Conservation (phyloP, 2,797 vertebrate species). For the Uromys caudimaculatus region DNA sequence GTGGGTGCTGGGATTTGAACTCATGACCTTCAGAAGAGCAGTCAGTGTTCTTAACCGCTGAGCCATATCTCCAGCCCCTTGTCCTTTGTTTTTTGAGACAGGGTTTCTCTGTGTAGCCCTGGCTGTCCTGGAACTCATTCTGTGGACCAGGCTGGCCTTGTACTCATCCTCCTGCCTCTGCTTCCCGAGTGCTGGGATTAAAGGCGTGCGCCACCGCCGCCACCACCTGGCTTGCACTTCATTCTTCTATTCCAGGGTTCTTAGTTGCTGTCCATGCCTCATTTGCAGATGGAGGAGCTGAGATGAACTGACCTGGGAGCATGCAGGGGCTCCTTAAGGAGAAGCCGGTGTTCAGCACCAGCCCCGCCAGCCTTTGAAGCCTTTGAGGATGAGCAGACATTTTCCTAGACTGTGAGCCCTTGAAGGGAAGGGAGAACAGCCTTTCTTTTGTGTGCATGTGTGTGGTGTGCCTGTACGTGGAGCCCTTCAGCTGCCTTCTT, state of each 20-base stretch:
- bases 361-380: background rate
- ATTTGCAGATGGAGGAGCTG: constrained; percentile 18
- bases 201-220: accelerated
- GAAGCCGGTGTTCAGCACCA: background rate
- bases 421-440: background rate
- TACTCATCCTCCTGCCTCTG: background rate
- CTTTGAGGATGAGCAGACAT: background rate
- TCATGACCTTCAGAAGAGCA: no score
- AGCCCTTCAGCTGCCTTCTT: background rate
- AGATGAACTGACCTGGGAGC: background rate
- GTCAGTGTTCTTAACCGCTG: no score
- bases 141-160: background rate
- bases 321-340: no score
- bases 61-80: no score
- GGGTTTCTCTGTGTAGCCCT: background rate
- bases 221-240: background rate
- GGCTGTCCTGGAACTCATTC: background rate
- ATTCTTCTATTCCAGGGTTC: background rate
- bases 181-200: background rate
- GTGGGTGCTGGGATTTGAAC: no score
- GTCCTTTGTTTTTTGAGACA: background rate
- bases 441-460: background rate
- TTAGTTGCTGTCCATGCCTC: background rate
- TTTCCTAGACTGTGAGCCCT: background rate
- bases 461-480: background rate